Conservation (phyloP, 2,113 vertebrate genomes). For the Talpa occidentalis region DNA sequence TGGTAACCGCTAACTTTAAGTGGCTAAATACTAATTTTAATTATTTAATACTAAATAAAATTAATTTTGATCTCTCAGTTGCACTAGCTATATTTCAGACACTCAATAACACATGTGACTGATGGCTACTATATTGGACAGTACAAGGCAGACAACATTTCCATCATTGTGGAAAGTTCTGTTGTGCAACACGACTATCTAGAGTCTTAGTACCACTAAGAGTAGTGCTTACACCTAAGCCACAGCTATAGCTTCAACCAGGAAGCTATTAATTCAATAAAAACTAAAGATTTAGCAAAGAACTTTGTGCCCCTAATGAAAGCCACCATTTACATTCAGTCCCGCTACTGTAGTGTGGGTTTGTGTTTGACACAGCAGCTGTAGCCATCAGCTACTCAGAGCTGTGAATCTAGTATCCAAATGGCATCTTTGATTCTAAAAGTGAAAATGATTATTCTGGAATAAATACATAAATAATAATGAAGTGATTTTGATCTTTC, state of each 20-base stretch:
- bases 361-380: neutral
- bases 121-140: neutral
- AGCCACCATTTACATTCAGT: neutral
- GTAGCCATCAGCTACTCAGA: neutral
- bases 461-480: conserved; percentile 29
- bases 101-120: neutral
- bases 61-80: conserved; percentile 12
- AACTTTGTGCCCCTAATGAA: neutral
- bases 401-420: neutral
- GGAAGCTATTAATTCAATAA: conserved; percentile 13
- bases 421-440: conserved; percentile 15
- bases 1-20: neutral
- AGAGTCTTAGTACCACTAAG: neutral
- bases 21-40: conserved; percentile 22
- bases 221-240: neutral
- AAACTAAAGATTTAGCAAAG: conserved; percentile 4
- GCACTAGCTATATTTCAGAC: neutral
- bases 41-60: conserved; percentile 23
- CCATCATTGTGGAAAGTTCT: neutral
- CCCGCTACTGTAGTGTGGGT: neutral
- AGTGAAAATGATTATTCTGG: conserved; percentile 13
- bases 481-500: conserved; percentile 45
- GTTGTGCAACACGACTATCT: neutral
- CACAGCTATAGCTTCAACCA: neutral
- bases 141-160: neutral